Conservation (phyloP, 2,113 vertebrate genomes). For the Rhodinocichla rosea region DNA sequence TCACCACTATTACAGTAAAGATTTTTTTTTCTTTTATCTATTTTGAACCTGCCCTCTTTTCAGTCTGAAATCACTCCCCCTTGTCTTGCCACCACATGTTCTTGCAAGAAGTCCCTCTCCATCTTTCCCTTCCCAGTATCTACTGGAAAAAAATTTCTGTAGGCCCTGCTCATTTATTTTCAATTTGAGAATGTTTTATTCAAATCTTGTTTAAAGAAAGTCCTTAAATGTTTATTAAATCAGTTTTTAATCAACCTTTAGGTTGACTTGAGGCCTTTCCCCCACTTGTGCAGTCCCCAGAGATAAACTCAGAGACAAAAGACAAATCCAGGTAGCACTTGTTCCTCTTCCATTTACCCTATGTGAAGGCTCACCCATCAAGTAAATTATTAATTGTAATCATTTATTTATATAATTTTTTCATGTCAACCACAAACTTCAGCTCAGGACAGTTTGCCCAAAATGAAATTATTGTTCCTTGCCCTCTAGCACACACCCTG, state of each 20-base stretch:
- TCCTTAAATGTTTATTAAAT: neutral
- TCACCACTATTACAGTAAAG: neutral
- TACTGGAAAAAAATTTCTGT: neutral
- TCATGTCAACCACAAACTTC: neutral
- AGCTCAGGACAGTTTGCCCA: neutral
- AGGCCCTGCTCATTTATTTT: neutral
- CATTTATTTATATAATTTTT: neutral
- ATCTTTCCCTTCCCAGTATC: neutral
- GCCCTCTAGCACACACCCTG: neutral
- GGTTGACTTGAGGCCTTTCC: neutral
- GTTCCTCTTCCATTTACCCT: neutral
- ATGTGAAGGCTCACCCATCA: neutral
- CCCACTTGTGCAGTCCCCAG: neutral
- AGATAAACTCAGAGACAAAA: neutral
- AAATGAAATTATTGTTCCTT: neutral
- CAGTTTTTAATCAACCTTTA: neutral
- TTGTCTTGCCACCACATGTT: neutral
- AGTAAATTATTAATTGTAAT: neutral
- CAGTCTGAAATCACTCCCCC: neutral
- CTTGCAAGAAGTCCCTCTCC: neutral
- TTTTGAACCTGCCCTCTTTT: neutral
- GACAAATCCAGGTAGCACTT: neutral
- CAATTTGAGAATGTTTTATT: neutral
- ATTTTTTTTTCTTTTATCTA: neutral
- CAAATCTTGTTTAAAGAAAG: neutral